Conservation (phyloP, 2,113 vertebrate species). For the Scopus umbretta region DNA sequence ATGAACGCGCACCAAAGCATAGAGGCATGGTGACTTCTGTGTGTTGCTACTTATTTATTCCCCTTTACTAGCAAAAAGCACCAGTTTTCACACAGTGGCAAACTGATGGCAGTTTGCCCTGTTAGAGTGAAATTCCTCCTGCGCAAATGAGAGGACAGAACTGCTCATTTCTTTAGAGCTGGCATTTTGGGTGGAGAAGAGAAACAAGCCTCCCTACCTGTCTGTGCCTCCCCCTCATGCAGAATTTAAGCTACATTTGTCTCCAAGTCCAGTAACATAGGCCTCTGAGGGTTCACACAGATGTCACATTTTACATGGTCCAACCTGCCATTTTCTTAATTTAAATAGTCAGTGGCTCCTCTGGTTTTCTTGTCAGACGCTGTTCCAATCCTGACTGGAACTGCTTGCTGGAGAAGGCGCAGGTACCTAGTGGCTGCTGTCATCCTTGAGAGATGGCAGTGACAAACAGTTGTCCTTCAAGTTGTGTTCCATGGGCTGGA, state of each 20-base stretch:
- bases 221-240: neutral
- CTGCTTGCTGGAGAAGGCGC: neutral
- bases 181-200: neutral
- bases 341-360: neutral
- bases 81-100: neutral
- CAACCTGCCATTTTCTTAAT: neutral
- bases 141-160: neutral
- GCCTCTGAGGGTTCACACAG: neutral
- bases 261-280: neutral
- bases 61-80: neutral
- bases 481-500: neutral
- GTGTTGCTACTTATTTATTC: neutral
- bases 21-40: neutral
- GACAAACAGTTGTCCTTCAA: neutral
- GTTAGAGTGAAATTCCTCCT: neutral
- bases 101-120: neutral
- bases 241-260: neutral
- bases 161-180: neutral
- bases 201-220: neutral
- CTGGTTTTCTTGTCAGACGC: neutral
- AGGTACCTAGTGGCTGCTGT: too few relatives aligned
- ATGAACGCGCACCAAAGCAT: neutral
- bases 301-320: neutral
- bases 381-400: neutral
- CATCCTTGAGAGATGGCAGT: neutral